Percentiles rank a stretch among this genome's conserved stretches.
Conservation (phyloP, 2,888 invertebrate genomes). For the Lypha dubia region DNA sequence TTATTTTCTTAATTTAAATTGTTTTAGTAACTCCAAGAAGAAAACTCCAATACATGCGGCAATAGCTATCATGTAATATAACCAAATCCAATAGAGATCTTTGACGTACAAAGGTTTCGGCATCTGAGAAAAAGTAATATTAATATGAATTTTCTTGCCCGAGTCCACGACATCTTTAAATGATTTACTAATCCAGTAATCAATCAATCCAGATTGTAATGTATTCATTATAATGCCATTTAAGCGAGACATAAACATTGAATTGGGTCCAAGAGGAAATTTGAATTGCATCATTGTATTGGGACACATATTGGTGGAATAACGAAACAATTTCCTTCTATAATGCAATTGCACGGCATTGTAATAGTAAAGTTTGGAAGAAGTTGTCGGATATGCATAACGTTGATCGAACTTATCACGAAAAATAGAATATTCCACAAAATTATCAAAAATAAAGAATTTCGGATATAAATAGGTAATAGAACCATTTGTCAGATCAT, state of each 20-base stretch:
- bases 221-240: constrained; percentile 44
- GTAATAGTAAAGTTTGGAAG: constrained; percentile 48
- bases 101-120: background rate
- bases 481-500: constrained; percentile 20
- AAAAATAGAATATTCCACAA: background rate
- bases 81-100: constrained; percentile 66
- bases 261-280: constrained; percentile 56
- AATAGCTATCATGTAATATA: constrained; percentile 16
- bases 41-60: constrained; percentile 21
- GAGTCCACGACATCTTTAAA: constrained; percentile 50
- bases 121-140: background rate
- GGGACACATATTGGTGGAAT: constrained; percentile 50
- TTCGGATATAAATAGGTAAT: constrained; percentile 6
- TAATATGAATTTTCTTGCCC: constrained; percentile 23
- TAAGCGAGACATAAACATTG: constrained; percentile 36
- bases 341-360: constrained; percentile 21
- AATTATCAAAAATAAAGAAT: constrained; percentile 5
- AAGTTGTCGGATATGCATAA: constrained; percentile 42
- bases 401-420: constrained; percentile 50
- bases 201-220: constrained; percentile 53
- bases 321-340: constrained; percentile 35
- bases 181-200: constrained; percentile 58
- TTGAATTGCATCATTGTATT: constrained; percentile 47
- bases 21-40: constrained; percentile 44
- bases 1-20: constrained; percentile 6